Conservation (phyloP, 2,888 invertebrate genomes). For the Ashinkailepas kermadecensis region DNA sequence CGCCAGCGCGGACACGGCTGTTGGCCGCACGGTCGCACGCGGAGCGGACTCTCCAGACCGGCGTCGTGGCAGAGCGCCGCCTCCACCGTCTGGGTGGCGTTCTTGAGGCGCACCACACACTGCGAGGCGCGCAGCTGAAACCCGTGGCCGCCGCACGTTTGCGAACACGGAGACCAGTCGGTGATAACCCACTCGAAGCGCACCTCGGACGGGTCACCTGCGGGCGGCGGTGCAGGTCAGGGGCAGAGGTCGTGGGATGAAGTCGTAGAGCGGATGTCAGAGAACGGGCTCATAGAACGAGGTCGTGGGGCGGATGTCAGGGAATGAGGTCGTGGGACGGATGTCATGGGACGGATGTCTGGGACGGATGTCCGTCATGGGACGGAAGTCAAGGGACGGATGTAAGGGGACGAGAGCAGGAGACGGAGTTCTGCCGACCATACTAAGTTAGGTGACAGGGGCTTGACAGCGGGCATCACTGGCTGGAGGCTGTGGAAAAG, state of each 20-base stretch:
- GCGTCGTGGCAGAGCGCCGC: conserved; percentile 61
- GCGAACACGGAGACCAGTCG: conserved; percentile 79
- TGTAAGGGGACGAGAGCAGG: no score
- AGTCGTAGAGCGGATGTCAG: no score
- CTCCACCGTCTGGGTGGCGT: conserved; percentile 54
- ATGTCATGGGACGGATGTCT: no score
- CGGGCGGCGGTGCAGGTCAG: not conserved
- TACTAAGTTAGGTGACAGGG: no score
- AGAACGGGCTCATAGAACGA: no score
- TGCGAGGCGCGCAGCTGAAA: conserved; percentile 61
- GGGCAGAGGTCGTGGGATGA: not conserved
- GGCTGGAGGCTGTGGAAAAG: no score
- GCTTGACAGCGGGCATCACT: no score
- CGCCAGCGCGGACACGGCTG: conserved; percentile 67
- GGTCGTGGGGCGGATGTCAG: no score
- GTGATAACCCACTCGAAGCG: conserved; percentile 73
- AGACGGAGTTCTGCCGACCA: no score
- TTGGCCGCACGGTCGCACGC: conserved; percentile 57
- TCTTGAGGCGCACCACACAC: conserved; percentile 58
- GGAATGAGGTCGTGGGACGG: no score
- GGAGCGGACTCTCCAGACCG: conserved; percentile 53
- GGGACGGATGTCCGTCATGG: no score
- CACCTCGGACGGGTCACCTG: conserved; percentile 21
- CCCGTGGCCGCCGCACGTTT: conserved; percentile 70
- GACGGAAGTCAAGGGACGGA: no score